Base-by-base conservation (phyloP, 2,113 vertebrate species). In the Corapipo altera region DNA sequence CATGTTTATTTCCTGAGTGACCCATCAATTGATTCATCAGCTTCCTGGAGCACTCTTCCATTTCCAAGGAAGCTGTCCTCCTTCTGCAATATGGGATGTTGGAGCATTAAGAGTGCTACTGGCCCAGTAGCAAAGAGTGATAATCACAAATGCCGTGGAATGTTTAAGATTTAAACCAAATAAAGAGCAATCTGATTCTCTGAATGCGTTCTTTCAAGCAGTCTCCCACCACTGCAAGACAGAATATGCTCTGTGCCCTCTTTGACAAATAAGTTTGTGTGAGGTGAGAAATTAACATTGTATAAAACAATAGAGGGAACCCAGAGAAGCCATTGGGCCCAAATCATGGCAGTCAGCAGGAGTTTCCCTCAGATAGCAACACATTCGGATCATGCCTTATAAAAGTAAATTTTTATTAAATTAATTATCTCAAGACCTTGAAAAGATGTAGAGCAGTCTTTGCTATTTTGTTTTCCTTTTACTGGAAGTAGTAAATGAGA, bases 321-420 rank as follows among this genome's bases (percentile, higher is more conserved):
- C 5, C 8, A 89, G 35, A 65, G 81, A 85, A 85, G 15, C 52
- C 74, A 73, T 7, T 59, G 61, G 59, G 21, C 79, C 75, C 3
- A 0, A 59, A 72, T n/a, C 74, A 62, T 4, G 3, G 58, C 64
- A 85, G 20, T 23, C 62, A 80, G 55, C 51, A 73, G 64, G 54
- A 91, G 28, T 44, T 92, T 89, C 67, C 67, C 39, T 91, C 41
- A 39, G 74, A 88, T 23, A 61, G 43, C 39, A 71, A 64, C 54
- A 80, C 41, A 44, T 41, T 66, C 79, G 75, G 51, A 70, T 80
- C 71, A 67, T 12, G 49, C 44, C 85, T 51, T 73, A 64, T 46
- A 84, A 92, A 94, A 73, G 64, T 66, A 41, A 78, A 22, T 89
- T 96, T 93, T 96, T 85, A 67, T 92, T 70, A 85, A 90, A 90